These are phyloP conservation scores for Poeciliopsis turrubarensis DNA, from an alignment of 2,113 vertebrate species.

Conservation along the genomic window DNA sequence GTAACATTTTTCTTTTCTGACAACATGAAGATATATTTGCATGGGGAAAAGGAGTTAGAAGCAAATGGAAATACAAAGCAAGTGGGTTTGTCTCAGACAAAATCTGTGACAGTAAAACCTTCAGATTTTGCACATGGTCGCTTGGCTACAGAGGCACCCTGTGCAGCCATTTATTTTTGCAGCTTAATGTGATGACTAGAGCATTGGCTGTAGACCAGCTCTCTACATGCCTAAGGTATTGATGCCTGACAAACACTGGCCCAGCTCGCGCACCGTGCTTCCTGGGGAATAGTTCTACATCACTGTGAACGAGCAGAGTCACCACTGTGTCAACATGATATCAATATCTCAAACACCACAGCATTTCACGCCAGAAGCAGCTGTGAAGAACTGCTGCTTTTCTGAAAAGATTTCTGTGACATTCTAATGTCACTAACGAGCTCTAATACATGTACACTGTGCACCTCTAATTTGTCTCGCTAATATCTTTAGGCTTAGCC, in stretches of 20 bases:
- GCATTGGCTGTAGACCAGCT: slow-evolving; percentile 6
- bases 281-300: slow-evolving; percentile 18
- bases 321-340: slow-evolving; percentile 10
- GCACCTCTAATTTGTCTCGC: not conserved
- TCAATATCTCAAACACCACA: slow-evolving; percentile 15
- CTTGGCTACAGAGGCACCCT: not conserved
- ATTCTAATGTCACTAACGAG: not conserved
- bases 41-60: not conserved
- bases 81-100: not conserved
- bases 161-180: not conserved
- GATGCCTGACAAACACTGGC: slow-evolving; percentile 12
- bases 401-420: slow-evolving; percentile 6
- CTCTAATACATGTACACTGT: not conserved
- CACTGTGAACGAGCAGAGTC: slow-evolving; percentile 9
- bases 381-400: slow-evolving; percentile 14
- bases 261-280: not conserved
- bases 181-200: slow-evolving; percentile 10
- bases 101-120: not conserved
- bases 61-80: not conserved
- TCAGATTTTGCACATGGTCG: not conserved
- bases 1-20: not conserved
- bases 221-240: not conserved
- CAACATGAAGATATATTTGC: not conserved
- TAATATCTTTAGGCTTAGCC: slow-evolving; percentile 12
- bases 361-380: slow-evolving; percentile 19